Evolutionary conservation across 2,888 invertebrate genomes (phyloP), one percentile per base, ranked within the genome.

Genomic region (Pasiphila rectangulata): DNA sequence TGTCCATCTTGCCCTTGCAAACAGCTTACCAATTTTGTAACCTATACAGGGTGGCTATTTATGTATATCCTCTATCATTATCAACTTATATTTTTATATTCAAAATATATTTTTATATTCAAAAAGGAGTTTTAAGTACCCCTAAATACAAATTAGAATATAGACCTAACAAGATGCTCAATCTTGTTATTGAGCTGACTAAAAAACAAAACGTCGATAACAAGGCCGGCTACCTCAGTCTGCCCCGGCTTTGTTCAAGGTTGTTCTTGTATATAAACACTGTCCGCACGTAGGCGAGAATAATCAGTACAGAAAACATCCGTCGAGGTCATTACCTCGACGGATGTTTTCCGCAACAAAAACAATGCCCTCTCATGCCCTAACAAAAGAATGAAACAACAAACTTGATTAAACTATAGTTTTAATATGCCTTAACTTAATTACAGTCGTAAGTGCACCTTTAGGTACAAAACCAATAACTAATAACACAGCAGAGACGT

Each of bases 181-280:
- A 23, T 36, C 21, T 36, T 21, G 13, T 9, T 30, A 20, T 43
- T 35, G 40, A 17, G 16, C 40, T 48, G 38, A 38, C 45, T 48
- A 41, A 48, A 47, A 41, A 48, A 38, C 36, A 44, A 21, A 46
- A 29, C 46, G 13, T 7, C 44, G 35, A 41, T 37, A 64, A 64
- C 76, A 75, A 79, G 76, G 75, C 73, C 69, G 70, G 63, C 69
- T 52, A 74, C 72, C 75, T 71, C 68, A 64, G 64, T 57, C 63
- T 57, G 60, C 46, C 57, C 29, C 49, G 54, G 46, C 58, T 50
- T 51, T 51, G 49, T 47, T 64, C 87, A 88, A 88, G 87, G 87
- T 84, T 84, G 70, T 67, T 76, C 78, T 88, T 88, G 87, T 88
- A 75, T 88, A 72, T 84, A 87, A 87, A 86, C 86, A 86, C 53